Conservation (phyloP, 2,888 invertebrate species). For the Orchesella flavescens region DNA sequence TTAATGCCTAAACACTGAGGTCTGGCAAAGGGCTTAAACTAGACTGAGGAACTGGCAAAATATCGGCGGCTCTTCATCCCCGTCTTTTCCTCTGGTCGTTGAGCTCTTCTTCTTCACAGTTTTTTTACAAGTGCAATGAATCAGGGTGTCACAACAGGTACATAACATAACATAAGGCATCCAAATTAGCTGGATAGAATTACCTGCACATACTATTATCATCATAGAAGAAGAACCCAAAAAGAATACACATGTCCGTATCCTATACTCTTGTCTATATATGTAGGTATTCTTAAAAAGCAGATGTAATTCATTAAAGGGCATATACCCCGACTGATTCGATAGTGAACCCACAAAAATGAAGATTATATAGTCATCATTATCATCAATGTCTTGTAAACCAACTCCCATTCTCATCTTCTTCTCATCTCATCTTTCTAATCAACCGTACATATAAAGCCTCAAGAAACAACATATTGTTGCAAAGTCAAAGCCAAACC, state of each 20-base stretch:
- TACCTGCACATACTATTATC: slow-evolving; percentile 21
- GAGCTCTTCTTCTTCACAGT: slow-evolving; percentile 32
- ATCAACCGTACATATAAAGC: slow-evolving; percentile 21
- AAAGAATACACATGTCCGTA: background rate
- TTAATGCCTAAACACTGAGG: slow-evolving; percentile 41
- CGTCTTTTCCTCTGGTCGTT: slow-evolving; percentile 50
- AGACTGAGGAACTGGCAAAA: slow-evolving; percentile 55
- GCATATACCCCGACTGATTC: slow-evolving; percentile 41
- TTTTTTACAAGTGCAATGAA: slow-evolving; percentile 44
- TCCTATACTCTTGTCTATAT: background rate
- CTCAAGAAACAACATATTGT: background rate
- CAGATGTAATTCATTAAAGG: slow-evolving; percentile 43
- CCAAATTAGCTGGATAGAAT: slow-evolving; percentile 54
- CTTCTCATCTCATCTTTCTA: slow-evolving; percentile 24
- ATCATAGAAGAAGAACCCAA: background rate
- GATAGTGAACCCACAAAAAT: slow-evolving; percentile 9
- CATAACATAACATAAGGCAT: slow-evolving; percentile 30
- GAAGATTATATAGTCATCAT: slow-evolving; percentile 22
- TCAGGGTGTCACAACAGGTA: slow-evolving; percentile 63
- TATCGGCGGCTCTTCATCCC: slow-evolving; percentile 29
- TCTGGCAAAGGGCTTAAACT: slow-evolving; percentile 58
- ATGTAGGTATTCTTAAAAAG: background rate
- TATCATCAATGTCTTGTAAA: slow-evolving; percentile 29
- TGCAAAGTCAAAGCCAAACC: too few species aligned
- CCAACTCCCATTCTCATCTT: slow-evolving; percentile 31